phyloP scores from a whole-genome alignment of 2,888 invertebrate species.

The Phortica magna region DNA sequence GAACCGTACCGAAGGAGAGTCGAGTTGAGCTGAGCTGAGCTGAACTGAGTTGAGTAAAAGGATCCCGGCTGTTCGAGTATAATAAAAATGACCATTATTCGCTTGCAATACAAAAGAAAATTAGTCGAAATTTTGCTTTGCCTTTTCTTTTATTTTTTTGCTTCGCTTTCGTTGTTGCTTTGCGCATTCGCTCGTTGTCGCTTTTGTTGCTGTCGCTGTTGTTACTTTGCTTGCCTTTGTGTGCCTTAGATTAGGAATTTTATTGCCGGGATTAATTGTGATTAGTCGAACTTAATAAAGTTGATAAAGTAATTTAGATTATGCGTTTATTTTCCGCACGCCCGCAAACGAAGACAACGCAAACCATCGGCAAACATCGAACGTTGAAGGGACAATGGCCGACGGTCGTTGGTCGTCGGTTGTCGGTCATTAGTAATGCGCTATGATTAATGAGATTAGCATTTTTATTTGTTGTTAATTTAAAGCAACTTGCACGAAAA shows the following conservation, averaged over 20 bases:
- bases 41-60: not conserved
- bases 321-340: slow-evolving; percentile 59
- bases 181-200: not conserved
- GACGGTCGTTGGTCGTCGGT: not conserved
- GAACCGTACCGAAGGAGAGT: too few species aligned
- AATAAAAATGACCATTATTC: slow-evolving; percentile 52
- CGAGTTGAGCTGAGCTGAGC: not conserved
- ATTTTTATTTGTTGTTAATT: slow-evolving; percentile 6
- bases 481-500: not conserved
- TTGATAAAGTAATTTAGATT: slow-evolving; percentile 73
- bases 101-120: slow-evolving; percentile 48
- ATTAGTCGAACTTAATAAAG: slow-evolving; percentile 72
- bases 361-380: not conserved
- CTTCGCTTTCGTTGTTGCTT: slow-evolving; percentile 5
- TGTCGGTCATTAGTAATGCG: slow-evolving; percentile 17
- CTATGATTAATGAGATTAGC: slow-evolving; percentile 29
- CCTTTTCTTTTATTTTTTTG: too few species aligned
- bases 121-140: slow-evolving; percentile 52
- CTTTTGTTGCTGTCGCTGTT: not conserved
- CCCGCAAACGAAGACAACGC: slow-evolving; percentile 25
- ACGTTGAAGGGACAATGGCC: not conserved
- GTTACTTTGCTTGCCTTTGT: slow-evolving; percentile 11
- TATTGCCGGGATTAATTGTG: slow-evolving; percentile 72
- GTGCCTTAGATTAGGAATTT: slow-evolving; percentile 67
- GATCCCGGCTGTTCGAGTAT: slow-evolving; percentile 22